Percentiles rank a stretch among this genome's conserved stretches.
Evolutionary conservation across 2,113 vertebrate species (phyloP).

Genomic region (Dermatemys mawii): DNA sequence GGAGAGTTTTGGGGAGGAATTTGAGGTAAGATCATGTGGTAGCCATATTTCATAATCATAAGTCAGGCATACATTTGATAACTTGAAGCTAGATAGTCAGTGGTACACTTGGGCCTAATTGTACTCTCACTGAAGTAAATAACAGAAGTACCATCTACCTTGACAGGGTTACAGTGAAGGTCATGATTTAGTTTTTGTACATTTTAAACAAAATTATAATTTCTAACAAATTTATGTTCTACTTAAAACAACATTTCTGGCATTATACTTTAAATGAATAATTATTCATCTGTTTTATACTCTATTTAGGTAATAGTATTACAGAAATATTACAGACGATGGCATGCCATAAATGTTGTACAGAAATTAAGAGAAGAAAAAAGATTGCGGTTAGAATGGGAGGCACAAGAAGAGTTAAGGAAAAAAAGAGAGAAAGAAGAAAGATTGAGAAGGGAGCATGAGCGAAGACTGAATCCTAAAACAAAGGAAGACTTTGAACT

Average conservation of each 20-base stretch:
- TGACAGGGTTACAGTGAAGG: neutral
- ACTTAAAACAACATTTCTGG: neutral
- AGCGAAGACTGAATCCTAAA: constrained; percentile 85
- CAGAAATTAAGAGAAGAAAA: constrained; percentile 75
- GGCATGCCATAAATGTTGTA: constrained; percentile 81
- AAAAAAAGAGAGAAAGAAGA: constrained; percentile 82
- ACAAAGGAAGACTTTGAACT: constrained; percentile 89
- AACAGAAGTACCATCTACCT: neutral
- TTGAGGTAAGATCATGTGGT: neutral
- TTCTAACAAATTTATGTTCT: neutral
- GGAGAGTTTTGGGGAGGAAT: too few relatives aligned
- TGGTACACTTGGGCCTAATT: neutral
- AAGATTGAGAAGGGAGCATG: constrained; percentile 76
- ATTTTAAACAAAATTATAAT: neutral
- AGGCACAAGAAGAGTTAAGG: constrained; percentile 77
- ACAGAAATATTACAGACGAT: constrained; percentile 85
- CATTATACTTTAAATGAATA: neutral
- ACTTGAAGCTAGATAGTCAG: neutral
- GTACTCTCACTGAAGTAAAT: neutral
- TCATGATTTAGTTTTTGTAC: neutral
- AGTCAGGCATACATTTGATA: neutral
- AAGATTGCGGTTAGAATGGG: constrained; percentile 77
- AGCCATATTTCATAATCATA: neutral
- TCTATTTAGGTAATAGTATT: constrained; percentile 83
- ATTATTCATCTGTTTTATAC: constrained; percentile 26